phyloP scores from a whole-genome alignment of 35 echinoderm and acorn worm genomes.

The Apostichopus japonicus region DNA sequence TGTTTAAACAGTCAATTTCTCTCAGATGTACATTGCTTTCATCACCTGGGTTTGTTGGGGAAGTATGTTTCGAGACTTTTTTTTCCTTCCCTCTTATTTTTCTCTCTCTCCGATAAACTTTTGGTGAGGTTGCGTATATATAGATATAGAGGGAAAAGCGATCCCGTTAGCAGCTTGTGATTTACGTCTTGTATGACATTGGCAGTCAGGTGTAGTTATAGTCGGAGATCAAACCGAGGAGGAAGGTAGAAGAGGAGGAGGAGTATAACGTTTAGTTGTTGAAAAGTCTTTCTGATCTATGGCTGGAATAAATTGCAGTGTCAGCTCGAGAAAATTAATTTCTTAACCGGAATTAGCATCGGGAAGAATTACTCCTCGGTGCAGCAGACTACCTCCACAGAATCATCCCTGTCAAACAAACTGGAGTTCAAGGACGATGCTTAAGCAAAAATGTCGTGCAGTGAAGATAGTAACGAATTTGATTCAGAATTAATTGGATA shows the following conservation, averaged over 20 bases:
- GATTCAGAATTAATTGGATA: not conserved
- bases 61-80: not conserved
- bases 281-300: slow-evolving; percentile 10
- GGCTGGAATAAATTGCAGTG: slow-evolving; percentile 25
- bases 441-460: not conserved
- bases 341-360: not conserved
- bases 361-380: not conserved
- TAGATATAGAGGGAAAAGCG: not conserved
- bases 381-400: not conserved
- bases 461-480: not conserved
- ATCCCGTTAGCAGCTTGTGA: not conserved
- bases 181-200: slow-evolving; percentile 26
- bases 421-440: not conserved
- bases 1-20: not conserved
- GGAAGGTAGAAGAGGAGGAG: not conserved
- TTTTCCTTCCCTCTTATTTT: not conserved
- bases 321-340: slow-evolving; percentile 37
- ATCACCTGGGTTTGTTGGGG: not conserved
- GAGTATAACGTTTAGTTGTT: not conserved
- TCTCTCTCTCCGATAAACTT: not conserved
- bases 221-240: not conserved
- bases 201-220: slow-evolving; percentile 10
- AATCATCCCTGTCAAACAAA: not conserved
- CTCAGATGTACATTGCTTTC: not conserved
- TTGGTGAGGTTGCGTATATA: not conserved